Percentiles rank a stretch among this genome's conserved stretches.
Conservation (phyloP, 2,888 invertebrate species). For the Nemapogon koenigi region DNA sequence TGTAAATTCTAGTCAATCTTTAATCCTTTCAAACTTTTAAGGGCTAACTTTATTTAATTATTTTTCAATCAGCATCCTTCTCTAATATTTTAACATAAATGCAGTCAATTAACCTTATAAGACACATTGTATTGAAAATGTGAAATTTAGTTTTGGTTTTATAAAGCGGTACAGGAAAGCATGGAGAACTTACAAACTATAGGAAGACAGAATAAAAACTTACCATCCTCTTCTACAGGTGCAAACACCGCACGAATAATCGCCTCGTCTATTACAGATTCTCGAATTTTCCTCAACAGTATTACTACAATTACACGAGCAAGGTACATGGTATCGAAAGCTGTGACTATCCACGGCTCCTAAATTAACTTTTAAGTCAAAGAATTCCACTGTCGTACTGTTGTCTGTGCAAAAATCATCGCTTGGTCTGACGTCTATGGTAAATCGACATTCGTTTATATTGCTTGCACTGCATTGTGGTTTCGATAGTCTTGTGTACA, state of each 20-base stretch:
- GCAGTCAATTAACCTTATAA: too few species aligned
- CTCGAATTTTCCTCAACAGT: constrained; percentile 34
- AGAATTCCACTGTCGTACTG: constrained; percentile 24
- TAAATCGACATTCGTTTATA: constrained; percentile 5
- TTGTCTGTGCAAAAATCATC: constrained; percentile 28
- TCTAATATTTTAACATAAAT: too few species aligned
- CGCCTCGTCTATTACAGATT: constrained; percentile 51
- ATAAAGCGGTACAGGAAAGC: too few species aligned
- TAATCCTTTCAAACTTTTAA: too few species aligned
- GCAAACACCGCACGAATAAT: constrained; percentile 69
- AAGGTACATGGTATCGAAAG: constrained; percentile 37
- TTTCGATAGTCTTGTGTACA: neutral
- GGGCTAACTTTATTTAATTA: too few species aligned
- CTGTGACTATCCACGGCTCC: constrained; percentile 23
- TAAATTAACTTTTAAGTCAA: constrained; percentile 21
- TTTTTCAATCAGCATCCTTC: too few species aligned
- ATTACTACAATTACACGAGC: constrained; percentile 36
- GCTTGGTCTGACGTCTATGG: constrained; percentile 21
- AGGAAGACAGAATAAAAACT: too few species aligned
- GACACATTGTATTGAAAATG: too few species aligned
- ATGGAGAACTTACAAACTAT: too few species aligned
- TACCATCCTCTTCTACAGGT: constrained; percentile 53
- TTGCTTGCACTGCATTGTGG: neutral
- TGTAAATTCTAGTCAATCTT: too few species aligned
- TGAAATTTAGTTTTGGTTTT: too few species aligned